Percentiles rank a stretch among this genome's conserved stretches.
Evolutionary conservation across 2,797 vertebrate genomes (phyloP).

Genomic region (Hypotaenidia okinawae): DNA sequence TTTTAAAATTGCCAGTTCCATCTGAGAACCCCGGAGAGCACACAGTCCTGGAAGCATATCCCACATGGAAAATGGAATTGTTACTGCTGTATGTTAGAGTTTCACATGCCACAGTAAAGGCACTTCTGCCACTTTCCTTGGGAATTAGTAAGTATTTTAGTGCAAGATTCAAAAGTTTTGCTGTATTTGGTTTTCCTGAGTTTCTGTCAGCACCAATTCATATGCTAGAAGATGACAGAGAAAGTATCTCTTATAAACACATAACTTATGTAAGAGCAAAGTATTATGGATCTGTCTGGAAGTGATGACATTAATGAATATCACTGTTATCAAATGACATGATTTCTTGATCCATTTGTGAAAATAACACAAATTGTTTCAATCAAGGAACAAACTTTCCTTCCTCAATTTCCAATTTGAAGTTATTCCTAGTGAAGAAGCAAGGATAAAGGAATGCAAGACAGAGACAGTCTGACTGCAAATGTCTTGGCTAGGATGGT

Average conservation of each 20-base stretch:
- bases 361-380: neutral
- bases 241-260: neutral
- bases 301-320: neutral
- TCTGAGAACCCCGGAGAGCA: neutral
- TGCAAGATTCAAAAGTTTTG: neutral
- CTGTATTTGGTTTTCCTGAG: neutral
- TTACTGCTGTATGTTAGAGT: neutral
- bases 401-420: neutral
- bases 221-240: neutral
- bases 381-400: neutral
- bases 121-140: neutral
- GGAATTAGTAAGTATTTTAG: neutral
- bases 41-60: neutral
- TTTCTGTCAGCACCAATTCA: neutral
- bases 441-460: neutral
- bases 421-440: neutral
- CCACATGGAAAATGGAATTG: neutral
- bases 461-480: neutral
- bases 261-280: neutral
- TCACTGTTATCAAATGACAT: neutral
- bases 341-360: neutral
- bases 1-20: neutral
- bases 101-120: neutral
- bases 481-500: neutral
- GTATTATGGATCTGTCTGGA: neutral